A percentile compares a stretch with the other conserved stretches of the same genome.
phyloP scores from a whole-genome alignment of 2,888 invertebrate species.

The Yponomeuta evonymella region DNA sequence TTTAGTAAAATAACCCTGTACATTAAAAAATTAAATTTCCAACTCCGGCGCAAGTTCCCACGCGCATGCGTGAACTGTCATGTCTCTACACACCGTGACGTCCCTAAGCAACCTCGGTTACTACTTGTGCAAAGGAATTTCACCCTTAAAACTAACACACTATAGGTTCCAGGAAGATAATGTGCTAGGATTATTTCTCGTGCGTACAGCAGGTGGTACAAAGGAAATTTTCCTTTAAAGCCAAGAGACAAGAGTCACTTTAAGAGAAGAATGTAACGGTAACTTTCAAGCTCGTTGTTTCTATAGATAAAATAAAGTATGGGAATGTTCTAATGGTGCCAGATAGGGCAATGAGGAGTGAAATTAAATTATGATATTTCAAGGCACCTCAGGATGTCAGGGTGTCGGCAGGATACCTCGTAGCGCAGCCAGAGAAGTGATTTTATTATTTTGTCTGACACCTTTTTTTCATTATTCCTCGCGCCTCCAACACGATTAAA shows the following conservation, averaged over 20 bases:
- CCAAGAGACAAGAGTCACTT: background rate
- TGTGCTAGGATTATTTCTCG: background rate
- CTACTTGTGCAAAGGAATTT: background rate
- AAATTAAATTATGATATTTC: background rate
- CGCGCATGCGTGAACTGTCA: slow-evolving; percentile 9
- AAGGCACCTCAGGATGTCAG: no score
- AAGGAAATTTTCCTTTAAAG: background rate
- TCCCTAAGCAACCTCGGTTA: background rate
- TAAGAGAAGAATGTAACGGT: no score
- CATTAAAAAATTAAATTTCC: background rate
- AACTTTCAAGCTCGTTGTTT: background rate
- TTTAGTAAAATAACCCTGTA: background rate
- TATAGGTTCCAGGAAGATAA: background rate
- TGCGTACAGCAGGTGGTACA: background rate
- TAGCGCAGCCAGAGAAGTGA: no score
- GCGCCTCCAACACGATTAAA: no score
- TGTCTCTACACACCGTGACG: slow-evolving; percentile 7
- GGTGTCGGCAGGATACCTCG: no score
- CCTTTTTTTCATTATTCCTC: no score
- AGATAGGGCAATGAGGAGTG: background rate
- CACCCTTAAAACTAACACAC: background rate
- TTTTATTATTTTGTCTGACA: no score
- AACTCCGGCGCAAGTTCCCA: slow-evolving; percentile 5
- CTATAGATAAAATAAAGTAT: background rate
- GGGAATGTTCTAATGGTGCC: background rate